Evolutionary conservation across 2,113 vertebrate species (phyloP).

Genomic region (Sigmodon hispidus): DNA sequence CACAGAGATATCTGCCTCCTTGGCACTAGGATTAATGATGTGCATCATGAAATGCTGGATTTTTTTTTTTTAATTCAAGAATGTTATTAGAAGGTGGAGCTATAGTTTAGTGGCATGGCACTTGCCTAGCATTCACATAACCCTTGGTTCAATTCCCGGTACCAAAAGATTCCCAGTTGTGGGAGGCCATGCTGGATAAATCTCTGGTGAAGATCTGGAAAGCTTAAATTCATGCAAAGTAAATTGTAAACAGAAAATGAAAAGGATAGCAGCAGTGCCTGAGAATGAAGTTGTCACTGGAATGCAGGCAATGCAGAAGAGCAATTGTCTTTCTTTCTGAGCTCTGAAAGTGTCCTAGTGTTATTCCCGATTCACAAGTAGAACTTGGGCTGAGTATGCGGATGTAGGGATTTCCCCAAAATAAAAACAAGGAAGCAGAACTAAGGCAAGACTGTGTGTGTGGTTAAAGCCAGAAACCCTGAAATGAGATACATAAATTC

Average conservation of each 20-base stretch:
- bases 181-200: not conserved
- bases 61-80: not conserved
- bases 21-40: not conserved
- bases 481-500: not conserved
- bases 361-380: not conserved
- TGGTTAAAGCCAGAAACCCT: not conserved
- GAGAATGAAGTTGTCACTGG: not conserved
- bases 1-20: not conserved
- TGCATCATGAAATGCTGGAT: not conserved
- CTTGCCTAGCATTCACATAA: not conserved
- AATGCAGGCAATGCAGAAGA: not conserved
- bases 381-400: not conserved
- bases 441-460: not conserved
- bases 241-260: not conserved
- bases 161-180: not conserved
- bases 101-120: not conserved
- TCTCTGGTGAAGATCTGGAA: not conserved
- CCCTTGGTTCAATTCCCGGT: not conserved
- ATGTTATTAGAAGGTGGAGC: not conserved
- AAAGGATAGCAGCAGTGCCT: not conserved
- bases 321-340: not conserved
- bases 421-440: not conserved
- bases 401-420: not conserved
- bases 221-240: not conserved
- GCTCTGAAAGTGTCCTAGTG: not conserved